Conservation (phyloP, 2,888 invertebrate species). For the Myopa tessellatipennis region DNA sequence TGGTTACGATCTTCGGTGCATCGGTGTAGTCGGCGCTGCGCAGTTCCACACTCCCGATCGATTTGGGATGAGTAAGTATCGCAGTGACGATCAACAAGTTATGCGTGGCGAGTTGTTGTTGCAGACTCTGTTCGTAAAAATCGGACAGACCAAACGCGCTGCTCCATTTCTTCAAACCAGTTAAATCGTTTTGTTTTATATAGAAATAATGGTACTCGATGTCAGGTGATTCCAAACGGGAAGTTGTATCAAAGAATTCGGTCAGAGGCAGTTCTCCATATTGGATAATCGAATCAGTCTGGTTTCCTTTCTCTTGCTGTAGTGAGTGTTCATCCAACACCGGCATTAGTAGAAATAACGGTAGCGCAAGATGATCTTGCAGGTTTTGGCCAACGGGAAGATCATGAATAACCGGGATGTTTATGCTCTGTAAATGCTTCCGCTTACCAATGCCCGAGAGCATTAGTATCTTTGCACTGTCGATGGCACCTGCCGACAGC, state of each 20-base stretch:
- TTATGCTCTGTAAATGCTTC: conserved; percentile 47
- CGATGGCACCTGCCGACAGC: conserved; percentile 56
- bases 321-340: conserved; percentile 28
- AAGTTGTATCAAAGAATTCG: conserved; percentile 71
- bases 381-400: conserved; percentile 76
- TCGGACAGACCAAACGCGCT: conserved; percentile 45
- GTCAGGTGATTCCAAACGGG: conserved; percentile 70
- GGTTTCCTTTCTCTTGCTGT: conserved; percentile 57
- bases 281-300: conserved; percentile 68
- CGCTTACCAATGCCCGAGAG: conserved; percentile 57
- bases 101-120: conserved; percentile 41
- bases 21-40: conserved; percentile 70
- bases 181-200: conserved; percentile 45
- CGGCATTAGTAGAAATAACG: conserved; percentile 60
- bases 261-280: conserved; percentile 65
- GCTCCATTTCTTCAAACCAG: conserved; percentile 40
- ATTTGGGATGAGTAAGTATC: conserved; percentile 68
- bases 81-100: conserved; percentile 66
- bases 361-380: conserved; percentile 80
- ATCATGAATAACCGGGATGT: conserved; percentile 51
- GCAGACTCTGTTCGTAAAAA: conserved; percentile 40
- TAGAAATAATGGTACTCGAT: conserved; percentile 70
- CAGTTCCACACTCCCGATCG: conserved; percentile 71
- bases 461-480: conserved; percentile 57
- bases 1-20: conserved; percentile 75